A percentile compares a stretch with the other conserved stretches of the same genome.
phyloP scores from a whole-genome alignment of 64 coral and sea anemone genomes.

The Stichodactyla helianthus region DNA sequence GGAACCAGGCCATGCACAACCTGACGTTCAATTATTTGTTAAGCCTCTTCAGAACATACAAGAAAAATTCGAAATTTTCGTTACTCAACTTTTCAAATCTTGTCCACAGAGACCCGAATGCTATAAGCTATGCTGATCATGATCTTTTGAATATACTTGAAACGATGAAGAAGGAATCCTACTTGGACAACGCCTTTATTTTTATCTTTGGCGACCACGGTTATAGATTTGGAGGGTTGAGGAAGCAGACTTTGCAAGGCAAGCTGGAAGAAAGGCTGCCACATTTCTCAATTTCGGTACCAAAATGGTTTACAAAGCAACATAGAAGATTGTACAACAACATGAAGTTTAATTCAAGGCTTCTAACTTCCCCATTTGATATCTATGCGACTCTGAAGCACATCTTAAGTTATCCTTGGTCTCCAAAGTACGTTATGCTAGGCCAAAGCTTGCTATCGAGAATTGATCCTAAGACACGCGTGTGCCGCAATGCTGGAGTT shows the following conservation, averaged over 20 bases:
- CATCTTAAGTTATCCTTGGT: conserved; percentile 12
- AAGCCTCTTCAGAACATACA: conserved; percentile 39
- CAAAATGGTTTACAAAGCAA: conserved; percentile 23
- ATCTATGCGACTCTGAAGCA: conserved; percentile 40
- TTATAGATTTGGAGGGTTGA: conserved; percentile 18
- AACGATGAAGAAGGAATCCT: conserved; percentile 13
- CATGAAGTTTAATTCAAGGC: conserved; percentile 27
- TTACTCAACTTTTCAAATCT: conserved; percentile 15
- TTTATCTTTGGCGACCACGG: conserved; percentile 32
- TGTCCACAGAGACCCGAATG: conserved; percentile 24
- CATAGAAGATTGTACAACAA: conserved; percentile 6
- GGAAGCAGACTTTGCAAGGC: conserved; percentile 41
- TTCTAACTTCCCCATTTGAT: conserved; percentile 35
- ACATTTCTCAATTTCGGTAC: conserved; percentile 30
- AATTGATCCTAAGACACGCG: not conserved
- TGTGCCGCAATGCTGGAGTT: not conserved
- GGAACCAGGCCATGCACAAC: conserved; percentile 24
- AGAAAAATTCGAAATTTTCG: conserved; percentile 44
- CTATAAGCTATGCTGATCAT: not conserved
- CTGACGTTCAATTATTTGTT: conserved; percentile 44
- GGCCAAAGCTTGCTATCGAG: conserved; percentile 12
- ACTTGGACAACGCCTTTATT: conserved; percentile 5
- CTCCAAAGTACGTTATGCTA: not conserved
- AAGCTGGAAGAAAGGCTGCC: conserved; percentile 40
- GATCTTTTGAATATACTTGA: conserved; percentile 3